Evolutionary conservation across 2,113 vertebrate species (phyloP).

Genomic region (Phainopepla nitens): DNA sequence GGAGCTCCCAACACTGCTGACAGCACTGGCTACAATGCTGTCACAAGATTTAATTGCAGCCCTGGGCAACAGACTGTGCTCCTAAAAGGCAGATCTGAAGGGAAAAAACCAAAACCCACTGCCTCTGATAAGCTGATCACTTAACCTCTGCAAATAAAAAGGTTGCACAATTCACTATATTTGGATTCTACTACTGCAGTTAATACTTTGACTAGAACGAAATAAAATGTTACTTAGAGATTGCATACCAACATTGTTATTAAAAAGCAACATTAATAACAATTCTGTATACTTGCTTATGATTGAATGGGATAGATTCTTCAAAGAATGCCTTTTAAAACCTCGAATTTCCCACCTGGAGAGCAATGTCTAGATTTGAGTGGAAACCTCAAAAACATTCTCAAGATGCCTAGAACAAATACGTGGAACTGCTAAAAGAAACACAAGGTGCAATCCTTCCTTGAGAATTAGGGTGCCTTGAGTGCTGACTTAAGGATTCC

Average conservation of each 20-base stretch:
- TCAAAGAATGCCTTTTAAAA: neutral
- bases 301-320: neutral
- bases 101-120: neutral
- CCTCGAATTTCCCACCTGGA: neutral
- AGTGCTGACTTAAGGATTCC: neutral
- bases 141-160: neutral
- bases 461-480: rapidly evolving
- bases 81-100: neutral
- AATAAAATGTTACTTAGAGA: neutral
- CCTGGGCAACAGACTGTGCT: rapidly evolving
- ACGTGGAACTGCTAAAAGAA: neutral
- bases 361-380: neutral
- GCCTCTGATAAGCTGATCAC: neutral
- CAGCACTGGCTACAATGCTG: neutral
- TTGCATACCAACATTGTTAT: neutral
- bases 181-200: neutral
- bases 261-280: neutral
- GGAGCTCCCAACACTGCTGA: rapidly evolving
- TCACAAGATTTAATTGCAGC: neutral
- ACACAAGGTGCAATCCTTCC: neutral
- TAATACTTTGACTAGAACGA: neutral
- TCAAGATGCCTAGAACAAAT: neutral
- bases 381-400: neutral
- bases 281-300: neutral
- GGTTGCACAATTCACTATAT: neutral